Evolutionary conservation across 2,888 invertebrate species (phyloP).

Genomic region (Graphium colonna): DNA sequence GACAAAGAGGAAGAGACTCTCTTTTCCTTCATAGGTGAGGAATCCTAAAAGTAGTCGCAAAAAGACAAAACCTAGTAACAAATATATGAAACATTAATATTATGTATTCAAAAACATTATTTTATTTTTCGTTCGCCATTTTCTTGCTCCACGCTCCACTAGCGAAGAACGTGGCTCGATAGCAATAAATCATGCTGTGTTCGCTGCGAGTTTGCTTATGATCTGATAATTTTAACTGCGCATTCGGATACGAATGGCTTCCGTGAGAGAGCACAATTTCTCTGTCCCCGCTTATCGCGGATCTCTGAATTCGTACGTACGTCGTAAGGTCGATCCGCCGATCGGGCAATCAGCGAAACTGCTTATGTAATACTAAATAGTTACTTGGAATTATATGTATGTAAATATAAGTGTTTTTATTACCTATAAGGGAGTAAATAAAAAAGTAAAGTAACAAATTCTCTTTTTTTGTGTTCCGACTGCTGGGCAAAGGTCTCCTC

Average conservation of each 20-base stretch:
- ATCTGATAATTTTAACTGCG: constrained; percentile 47
- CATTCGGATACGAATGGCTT: constrained; percentile 33
- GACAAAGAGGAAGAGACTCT: too few relatives aligned
- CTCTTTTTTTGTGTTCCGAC: too few relatives aligned
- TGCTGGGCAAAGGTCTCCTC: too few relatives aligned
- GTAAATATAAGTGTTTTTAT: too few relatives aligned
- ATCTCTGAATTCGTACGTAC: constrained; percentile 35
- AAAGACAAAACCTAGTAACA: too few relatives aligned
- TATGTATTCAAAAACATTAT: too few relatives aligned
- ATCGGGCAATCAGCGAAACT: neutral
- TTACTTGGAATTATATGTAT: neutral
- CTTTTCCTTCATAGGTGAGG: too few relatives aligned
- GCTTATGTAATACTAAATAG: neutral
- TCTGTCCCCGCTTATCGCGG: constrained; percentile 45
- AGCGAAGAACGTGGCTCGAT: constrained; percentile 14
- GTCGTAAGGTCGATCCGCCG: neutral
- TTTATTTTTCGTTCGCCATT: neutral
- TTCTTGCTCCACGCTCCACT: neutral
- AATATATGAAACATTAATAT: too few relatives aligned
- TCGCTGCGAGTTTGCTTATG: constrained; percentile 31
- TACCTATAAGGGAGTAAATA: too few relatives aligned
- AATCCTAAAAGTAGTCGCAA: too few relatives aligned
- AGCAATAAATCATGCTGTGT: constrained; percentile 39
- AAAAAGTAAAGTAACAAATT: too few relatives aligned
- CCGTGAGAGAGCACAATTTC: constrained; percentile 55